These are phyloP conservation scores for Diadumene lineata DNA, from an alignment of 92 coral and sea anemone genomes.

Conservation along the genomic window DNA sequence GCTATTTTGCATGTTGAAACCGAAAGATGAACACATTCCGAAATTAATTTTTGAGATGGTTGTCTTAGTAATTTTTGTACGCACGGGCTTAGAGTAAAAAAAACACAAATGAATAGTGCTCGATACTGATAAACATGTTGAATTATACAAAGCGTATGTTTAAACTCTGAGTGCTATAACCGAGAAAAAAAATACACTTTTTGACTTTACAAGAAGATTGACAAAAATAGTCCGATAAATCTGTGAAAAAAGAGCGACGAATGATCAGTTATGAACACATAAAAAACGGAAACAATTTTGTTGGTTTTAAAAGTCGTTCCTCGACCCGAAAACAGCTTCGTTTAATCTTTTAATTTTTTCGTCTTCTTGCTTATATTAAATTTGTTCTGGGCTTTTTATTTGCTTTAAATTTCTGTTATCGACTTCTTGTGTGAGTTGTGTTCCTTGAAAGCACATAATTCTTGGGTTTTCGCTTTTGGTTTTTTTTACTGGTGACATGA, in stretches of 20 bases:
- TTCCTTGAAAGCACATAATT: constrained; percentile 7
- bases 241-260: neutral
- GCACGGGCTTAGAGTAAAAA: constrained; percentile 13
- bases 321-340: constrained; percentile 2
- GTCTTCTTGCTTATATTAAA: constrained; percentile 11
- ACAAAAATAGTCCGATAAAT: neutral
- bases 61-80: constrained; percentile 32
- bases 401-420: constrained; percentile 13
- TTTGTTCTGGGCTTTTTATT: neutral
- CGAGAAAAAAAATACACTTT: constrained; percentile 1
- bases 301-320: neutral
- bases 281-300: neutral
- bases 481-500: constrained; percentile 23
- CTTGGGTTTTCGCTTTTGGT: constrained; percentile 35
- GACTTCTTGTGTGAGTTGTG: constrained; percentile 1
- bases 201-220: neutral
- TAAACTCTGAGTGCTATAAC: neutral
- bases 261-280: neutral
- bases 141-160: constrained; percentile 8
- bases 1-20: constrained; percentile 12
- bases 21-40: constrained; percentile 17
- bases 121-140: constrained; percentile 7
- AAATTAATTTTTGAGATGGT: constrained; percentile 28
- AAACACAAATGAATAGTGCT: constrained; percentile 12
- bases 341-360: neutral